A percentile compares a stretch with the other conserved stretches of the same genome.
Evolutionary conservation across 1,140 invertebrate species (phyloP).

Genomic region (Olivierus martensii): DNA sequence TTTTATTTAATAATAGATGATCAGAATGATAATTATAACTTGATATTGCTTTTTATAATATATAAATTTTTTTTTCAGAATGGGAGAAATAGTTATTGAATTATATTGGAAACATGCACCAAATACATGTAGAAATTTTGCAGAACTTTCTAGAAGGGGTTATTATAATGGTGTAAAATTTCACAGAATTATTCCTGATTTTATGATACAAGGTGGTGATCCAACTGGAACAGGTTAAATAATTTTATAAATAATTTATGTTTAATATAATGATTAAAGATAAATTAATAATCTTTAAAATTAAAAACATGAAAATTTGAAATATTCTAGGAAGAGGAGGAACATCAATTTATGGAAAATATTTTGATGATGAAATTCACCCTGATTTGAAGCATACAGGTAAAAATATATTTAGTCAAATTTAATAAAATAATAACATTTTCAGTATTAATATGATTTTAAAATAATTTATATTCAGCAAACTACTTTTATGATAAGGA

Average conservation of each 20-base stretch:
- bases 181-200: conserved; percentile 88
- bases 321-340: conserved; percentile 67
- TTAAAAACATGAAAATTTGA: not conserved
- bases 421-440: no score
- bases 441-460: no score
- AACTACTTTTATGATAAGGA: no score
- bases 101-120: conserved; percentile 97
- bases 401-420: conserved; percentile 18
- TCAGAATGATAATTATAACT: conserved; percentile 2
- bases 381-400: conserved; percentile 89
- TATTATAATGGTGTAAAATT: conserved; percentile 96
- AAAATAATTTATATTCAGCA: no score
- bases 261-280: not conserved
- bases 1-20: not conserved
- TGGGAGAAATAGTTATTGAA: conserved; percentile 83
- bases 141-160: conserved; percentile 74
- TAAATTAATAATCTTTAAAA: not conserved
- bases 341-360: conserved; percentile 87
- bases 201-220: conserved; percentile 93
- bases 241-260: not conserved
- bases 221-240: conserved; percentile 67
- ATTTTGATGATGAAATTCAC: conserved; percentile 92
- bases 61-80: conserved; percentile 46
- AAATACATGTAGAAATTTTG: conserved; percentile 90
- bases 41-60: conserved; percentile 5